Evolutionary conservation across 2,113 vertebrate genomes (phyloP).

Genomic region (Gracilinanus agilis): DNA sequence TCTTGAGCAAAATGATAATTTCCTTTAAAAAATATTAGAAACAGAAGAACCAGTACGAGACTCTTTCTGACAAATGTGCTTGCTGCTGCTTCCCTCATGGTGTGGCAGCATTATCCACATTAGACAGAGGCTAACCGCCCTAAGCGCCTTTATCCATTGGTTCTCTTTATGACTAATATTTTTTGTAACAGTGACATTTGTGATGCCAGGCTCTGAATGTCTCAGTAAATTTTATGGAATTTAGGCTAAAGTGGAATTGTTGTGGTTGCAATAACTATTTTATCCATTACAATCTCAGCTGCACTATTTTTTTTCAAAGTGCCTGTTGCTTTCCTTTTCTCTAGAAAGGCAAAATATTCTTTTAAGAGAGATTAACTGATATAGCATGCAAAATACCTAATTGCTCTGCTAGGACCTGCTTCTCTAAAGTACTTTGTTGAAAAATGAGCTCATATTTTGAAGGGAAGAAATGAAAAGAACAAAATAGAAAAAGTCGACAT

Average conservation of each 20-base stretch:
- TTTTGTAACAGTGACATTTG: background rate
- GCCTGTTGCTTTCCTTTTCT: background rate
- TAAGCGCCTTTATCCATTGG: background rate
- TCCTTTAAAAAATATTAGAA: background rate
- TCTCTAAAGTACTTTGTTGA: constrained; percentile 15
- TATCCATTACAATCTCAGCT: constrained; percentile 44
- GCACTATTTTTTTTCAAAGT: constrained; percentile 1
- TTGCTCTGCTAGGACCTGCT: background rate
- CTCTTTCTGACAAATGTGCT: background rate
- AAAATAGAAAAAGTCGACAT: background rate
- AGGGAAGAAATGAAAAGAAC: background rate
- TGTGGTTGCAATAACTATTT: background rate
- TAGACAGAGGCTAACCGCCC: background rate
- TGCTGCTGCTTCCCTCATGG: background rate
- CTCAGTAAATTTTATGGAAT: constrained; percentile 22
- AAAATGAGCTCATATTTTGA: constrained; percentile 25
- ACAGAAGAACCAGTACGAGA: background rate
- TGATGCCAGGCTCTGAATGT: constrained; percentile 22
- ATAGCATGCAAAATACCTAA: background rate
- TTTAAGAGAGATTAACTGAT: background rate
- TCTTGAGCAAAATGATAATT: constrained; percentile 39
- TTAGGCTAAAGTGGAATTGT: background rate
- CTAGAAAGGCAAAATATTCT: constrained; percentile 12
- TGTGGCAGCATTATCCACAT: background rate
- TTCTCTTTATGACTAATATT: constrained; percentile 21